phyloP scores from a whole-genome alignment of 2,888 invertebrate species.

The Mimas tiliae region DNA sequence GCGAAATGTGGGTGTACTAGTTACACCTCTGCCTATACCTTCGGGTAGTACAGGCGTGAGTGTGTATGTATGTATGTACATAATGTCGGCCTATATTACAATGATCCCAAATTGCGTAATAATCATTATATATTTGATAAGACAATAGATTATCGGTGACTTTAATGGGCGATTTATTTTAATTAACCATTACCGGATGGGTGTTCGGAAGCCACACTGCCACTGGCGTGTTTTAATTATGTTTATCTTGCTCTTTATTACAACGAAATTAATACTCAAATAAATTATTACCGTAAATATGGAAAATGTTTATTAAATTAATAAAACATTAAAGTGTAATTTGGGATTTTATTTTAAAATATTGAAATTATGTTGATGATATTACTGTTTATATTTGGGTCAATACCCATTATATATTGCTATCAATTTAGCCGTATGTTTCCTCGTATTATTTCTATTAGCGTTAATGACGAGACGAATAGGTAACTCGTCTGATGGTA shows the following conservation, averaged over 20 bases:
- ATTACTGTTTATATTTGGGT: no score
- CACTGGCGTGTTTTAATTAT: slow-evolving; percentile 60
- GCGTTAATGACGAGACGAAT: no score
- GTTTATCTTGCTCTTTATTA: slow-evolving; percentile 54
- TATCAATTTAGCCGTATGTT: no score
- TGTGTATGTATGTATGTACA: no score
- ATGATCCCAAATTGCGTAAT: slow-evolving; percentile 10
- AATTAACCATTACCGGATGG: slow-evolving; percentile 43
- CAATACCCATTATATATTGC: no score
- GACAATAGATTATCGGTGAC: slow-evolving; percentile 43
- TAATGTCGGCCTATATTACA: slow-evolving; percentile 13
- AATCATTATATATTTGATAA: slow-evolving; percentile 35
- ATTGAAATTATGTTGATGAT: not conserved
- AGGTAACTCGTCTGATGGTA: no score
- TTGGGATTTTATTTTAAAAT: not conserved
- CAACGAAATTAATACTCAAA: slow-evolving; percentile 54
- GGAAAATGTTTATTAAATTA: slow-evolving; percentile 29
- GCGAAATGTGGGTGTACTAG: no score
- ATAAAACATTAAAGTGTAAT: slow-evolving; percentile 11
- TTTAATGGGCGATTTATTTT: slow-evolving; percentile 53
- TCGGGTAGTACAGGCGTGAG: no score
- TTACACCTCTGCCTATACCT: no score
- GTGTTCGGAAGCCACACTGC: slow-evolving; percentile 40
- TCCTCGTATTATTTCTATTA: no score
- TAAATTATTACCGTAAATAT: slow-evolving; percentile 47